Conservation (phyloP, 2,797 vertebrate species). For the Phaenicophaeus curvirostris region DNA sequence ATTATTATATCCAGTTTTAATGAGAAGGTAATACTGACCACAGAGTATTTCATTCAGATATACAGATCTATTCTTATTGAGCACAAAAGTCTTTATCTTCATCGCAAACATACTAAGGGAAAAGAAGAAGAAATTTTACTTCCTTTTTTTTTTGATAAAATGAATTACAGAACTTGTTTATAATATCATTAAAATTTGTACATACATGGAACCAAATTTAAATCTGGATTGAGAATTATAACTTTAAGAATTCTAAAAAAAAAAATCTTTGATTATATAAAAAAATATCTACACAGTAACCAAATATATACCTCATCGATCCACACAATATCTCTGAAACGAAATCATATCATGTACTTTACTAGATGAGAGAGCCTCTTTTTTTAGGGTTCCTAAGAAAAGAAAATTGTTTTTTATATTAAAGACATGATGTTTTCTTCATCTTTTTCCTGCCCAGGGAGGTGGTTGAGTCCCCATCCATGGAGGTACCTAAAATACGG, state of each 20-base stretch:
- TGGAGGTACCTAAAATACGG: too few relatives aligned
- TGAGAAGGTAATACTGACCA: not conserved
- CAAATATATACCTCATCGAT: not conserved
- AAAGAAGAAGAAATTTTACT: not conserved
- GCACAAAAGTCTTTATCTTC: not conserved
- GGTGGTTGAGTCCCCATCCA: too few relatives aligned
- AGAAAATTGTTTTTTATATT: not conserved
- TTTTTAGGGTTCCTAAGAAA: not conserved
- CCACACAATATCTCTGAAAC: not conserved
- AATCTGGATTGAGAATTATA: not conserved
- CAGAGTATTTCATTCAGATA: not conserved
- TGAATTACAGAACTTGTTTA: not conserved
- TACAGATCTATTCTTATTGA: not conserved
- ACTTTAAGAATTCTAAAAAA: not conserved
- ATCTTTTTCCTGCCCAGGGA: not conserved
- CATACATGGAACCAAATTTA: not conserved
- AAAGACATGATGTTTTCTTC: not conserved
- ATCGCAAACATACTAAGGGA: not conserved
- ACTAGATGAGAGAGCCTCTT: not conserved
- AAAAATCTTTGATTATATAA: not conserved
- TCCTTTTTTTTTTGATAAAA: not conserved
- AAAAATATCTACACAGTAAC: not conserved
- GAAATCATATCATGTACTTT: not conserved
- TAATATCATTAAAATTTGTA: not conserved
- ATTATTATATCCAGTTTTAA: not conserved